A percentile compares a stretch with the other conserved stretches of the same genome.
Evolutionary conservation across 2,888 invertebrate species (phyloP).

Genomic region (Phlogophora meticulosa): DNA sequence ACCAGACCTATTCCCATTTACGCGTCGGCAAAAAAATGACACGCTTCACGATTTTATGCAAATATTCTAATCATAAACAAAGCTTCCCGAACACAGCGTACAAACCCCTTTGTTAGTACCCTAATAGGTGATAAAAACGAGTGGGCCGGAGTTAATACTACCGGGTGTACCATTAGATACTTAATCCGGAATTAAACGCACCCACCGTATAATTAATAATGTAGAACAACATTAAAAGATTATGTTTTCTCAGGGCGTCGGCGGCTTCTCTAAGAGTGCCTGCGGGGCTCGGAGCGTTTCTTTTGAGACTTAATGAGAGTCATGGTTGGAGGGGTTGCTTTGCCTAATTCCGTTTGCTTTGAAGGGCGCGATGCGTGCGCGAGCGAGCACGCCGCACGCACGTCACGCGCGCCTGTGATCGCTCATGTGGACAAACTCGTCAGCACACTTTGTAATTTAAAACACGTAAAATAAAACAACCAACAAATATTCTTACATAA

Average conservation of each 20-base stretch:
- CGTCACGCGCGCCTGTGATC: constrained; percentile 40
- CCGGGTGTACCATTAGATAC: constrained; percentile 34
- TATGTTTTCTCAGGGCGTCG: constrained; percentile 57
- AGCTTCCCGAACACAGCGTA: constrained; percentile 59
- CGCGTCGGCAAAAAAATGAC: constrained; percentile 69
- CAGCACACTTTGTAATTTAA: constrained; percentile 18
- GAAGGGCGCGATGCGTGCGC: constrained; percentile 35
- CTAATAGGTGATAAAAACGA: constrained; percentile 44
- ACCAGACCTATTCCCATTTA: constrained; percentile 70
- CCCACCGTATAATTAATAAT: constrained; percentile 62
- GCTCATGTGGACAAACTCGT: constrained; percentile 36
- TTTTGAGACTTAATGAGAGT: constrained; percentile 65
- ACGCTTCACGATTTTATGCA: constrained; percentile 73
- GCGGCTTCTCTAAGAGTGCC: constrained; percentile 54
- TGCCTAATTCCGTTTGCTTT: constrained; percentile 70
- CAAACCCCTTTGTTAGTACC: constrained; percentile 53
- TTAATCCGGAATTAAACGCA: constrained; percentile 60
- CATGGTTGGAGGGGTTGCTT: constrained; percentile 59
- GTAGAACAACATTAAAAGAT: constrained; percentile 64
- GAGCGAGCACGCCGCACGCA: constrained; percentile 36
- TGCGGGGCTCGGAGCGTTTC: constrained; percentile 43
- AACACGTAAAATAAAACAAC: constrained; percentile 45
- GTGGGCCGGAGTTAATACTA: constrained; percentile 38
- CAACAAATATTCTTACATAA: constrained; percentile 43
- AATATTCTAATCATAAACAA: constrained; percentile 75